A percentile compares a stretch with the other conserved stretches of the same genome.
Conservation (phyloP, 2,888 invertebrate genomes). For the Molanna angustata region DNA sequence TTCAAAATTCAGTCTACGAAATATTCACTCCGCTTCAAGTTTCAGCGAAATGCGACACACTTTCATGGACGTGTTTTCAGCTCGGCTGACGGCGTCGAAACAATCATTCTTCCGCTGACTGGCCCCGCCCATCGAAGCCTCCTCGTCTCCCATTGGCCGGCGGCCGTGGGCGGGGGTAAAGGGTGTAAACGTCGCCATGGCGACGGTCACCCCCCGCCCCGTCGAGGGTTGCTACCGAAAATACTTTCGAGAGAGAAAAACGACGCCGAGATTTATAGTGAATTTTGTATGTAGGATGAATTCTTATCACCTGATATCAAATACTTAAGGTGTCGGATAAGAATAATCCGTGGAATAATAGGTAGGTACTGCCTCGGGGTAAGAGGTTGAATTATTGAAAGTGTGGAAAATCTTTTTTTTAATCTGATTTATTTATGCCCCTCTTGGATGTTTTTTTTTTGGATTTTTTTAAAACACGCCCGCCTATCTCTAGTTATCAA, state of each 20-base stretch:
- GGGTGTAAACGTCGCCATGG: constrained; percentile 21
- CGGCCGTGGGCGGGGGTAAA: constrained; percentile 9
- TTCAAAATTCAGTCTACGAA: background rate
- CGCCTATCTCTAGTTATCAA: no score
- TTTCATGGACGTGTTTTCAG: constrained; percentile 12
- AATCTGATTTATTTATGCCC: no score
- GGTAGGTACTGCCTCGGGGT: constrained; percentile 3
- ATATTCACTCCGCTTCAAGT: no score
- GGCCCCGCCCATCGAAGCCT: constrained; percentile 19
- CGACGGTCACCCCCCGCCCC: constrained; percentile 17
- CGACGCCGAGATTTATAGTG: constrained; percentile 27
- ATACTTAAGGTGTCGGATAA: constrained; percentile 14
- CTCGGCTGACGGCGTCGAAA: constrained; percentile 19
- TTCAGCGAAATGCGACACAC: no score
- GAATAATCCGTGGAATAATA: constrained; percentile 10
- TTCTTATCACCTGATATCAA: constrained; percentile 31
- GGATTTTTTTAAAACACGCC: no score
- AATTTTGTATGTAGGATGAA: constrained; percentile 29
- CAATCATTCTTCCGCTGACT: constrained; percentile 27
- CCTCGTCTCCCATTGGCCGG: constrained; percentile 12
- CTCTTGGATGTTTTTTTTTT: no score
- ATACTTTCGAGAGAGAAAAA: constrained; percentile 24
- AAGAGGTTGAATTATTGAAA: background rate
- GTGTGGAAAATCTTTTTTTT: background rate
- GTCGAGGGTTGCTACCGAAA: constrained; percentile 15